Percentiles rank a stretch among this genome's conserved stretches.
Evolutionary conservation across 2,888 invertebrate species (phyloP).

Genomic region (Clepsis dumicolana): DNA sequence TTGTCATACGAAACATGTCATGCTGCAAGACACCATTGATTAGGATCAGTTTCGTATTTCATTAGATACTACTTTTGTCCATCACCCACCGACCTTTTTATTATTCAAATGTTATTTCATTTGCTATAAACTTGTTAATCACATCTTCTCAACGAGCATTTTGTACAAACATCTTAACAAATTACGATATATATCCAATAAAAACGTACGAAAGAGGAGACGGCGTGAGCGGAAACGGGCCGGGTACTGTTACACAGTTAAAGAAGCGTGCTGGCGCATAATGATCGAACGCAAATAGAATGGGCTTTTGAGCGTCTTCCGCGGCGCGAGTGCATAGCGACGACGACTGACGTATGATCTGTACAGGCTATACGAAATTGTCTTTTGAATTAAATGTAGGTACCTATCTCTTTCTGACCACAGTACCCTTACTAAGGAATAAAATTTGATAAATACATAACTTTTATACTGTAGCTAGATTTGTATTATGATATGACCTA

Average conservation of each 20-base stretch:
- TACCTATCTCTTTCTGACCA: too few species aligned
- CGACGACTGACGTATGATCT: slow-evolving; percentile 5
- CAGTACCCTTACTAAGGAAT: too few species aligned
- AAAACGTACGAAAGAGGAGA: slow-evolving; percentile 58
- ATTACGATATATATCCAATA: slow-evolving; percentile 53
- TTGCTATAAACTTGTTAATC: slow-evolving; percentile 1
- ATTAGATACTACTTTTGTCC: not conserved
- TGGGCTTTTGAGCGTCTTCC: slow-evolving; percentile 64
- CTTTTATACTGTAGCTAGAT: too few species aligned
- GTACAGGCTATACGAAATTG: not conserved
- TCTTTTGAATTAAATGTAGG: too few species aligned
- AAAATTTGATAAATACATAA: too few species aligned
- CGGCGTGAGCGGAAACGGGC: slow-evolving; percentile 77
- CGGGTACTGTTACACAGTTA: slow-evolving; percentile 81
- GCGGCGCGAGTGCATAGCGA: slow-evolving; percentile 49
- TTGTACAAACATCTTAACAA: slow-evolving; percentile 34
- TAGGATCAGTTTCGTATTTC: too few species aligned
- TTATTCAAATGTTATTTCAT: not conserved
- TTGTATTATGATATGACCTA: not conserved
- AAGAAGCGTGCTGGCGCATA: slow-evolving; percentile 81
- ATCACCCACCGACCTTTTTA: not conserved
- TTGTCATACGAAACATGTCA: not conserved
- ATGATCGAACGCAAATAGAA: slow-evolving; percentile 81
- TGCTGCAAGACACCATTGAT: too few species aligned
- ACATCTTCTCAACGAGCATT: not conserved